Evolutionary conservation across 2,888 invertebrate species (phyloP), one percentile per base, ranked within the genome.

Genomic region (Chrysomela aeneicollis): DNA sequence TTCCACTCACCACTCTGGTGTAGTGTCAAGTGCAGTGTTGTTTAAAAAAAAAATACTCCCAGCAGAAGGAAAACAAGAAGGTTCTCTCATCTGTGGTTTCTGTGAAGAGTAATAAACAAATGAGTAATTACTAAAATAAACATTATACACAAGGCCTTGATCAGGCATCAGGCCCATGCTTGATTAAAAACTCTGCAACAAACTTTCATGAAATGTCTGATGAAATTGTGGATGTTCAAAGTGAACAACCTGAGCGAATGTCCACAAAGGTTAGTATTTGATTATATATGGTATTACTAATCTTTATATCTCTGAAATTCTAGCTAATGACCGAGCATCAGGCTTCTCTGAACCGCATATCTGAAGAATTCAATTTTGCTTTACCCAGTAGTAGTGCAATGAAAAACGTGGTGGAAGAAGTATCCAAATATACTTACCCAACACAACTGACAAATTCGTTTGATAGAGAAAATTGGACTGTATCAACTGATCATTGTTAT

Each of bases 401-500:
- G 8, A 63, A 55, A 52, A 68, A 61, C 35, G 70, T 74, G 67
- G 67, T 69, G 1, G 74, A 73, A 42, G 72, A 73, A 61, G 60
- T 58, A 35, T 60, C 73, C 12, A 74, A 74, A 53, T 73, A 75
- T 59, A 74, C 72, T 9, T 74, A 72, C 37, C 73, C 74, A 6
- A 69, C 73, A 17, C 71, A 72, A 66, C 64, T 74, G 55, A 74
- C 71, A 8, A 74, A 72, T 57, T 69, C 71, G 4, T 72, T 71
- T 58, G 76, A 77, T 53, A 67, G 75, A 51, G 76, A 76, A 32
- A 70, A 71, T 54, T 78, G 76, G 75, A 73, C 81, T 2, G 82
- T 88, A 46, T 74, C 85, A 65, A 86, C 89, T 81, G 92, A 93
- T 75, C 92, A 93, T 75, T 87, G 88, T 75, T 93, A 93, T 76